A percentile compares a stretch with the other conserved stretches of the same genome.
Evolutionary conservation across 2,797 vertebrate species (phyloP).

Genomic region (Melanotaenia parkinsoni): DNA sequence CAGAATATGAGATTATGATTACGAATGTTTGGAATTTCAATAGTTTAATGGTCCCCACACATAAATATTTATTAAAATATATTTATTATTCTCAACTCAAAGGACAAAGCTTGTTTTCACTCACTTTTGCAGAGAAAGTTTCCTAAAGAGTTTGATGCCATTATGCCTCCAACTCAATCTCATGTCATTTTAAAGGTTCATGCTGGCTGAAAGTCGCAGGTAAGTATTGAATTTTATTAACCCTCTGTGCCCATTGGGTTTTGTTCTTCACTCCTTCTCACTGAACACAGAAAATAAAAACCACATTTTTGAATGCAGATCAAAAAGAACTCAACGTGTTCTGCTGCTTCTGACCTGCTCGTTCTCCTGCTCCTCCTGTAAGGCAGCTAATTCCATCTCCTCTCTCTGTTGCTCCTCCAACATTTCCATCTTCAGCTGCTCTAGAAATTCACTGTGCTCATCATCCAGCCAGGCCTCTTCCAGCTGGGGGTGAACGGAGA

Average conservation of each 20-base stretch:
- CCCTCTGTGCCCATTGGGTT: not conserved
- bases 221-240: not conserved
- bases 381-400: slow-evolving; percentile 87
- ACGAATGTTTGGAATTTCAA: slow-evolving; percentile 64
- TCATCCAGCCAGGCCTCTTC: slow-evolving; percentile 98
- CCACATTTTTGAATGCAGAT: slow-evolving; percentile 3
- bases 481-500: slow-evolving; percentile 85
- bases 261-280: slow-evolving; percentile 13
- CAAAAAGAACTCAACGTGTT: not conserved
- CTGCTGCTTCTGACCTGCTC: slow-evolving; percentile 59
- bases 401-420: slow-evolving; percentile 92
- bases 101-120: slow-evolving; percentile 56
- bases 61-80: slow-evolving; percentile 71
- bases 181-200: slow-evolving; percentile 12
- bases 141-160: slow-evolving; percentile 23
- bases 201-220: not conserved
- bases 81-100: slow-evolving; percentile 56
- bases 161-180: not conserved
- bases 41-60: slow-evolving; percentile 44
- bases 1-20: slow-evolving; percentile 71
- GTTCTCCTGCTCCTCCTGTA: slow-evolving; percentile 88
- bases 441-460: slow-evolving; percentile 96
- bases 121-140: slow-evolving; percentile 39
- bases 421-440: slow-evolving; percentile 97
- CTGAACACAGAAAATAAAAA: slow-evolving; percentile 15